Percentiles rank a stretch among this genome's conserved stretches.
These are phyloP conservation scores for Geranospiza caerulescens DNA, from an alignment of 2,797 vertebrate genomes.

Conservation along the genomic window DNA sequence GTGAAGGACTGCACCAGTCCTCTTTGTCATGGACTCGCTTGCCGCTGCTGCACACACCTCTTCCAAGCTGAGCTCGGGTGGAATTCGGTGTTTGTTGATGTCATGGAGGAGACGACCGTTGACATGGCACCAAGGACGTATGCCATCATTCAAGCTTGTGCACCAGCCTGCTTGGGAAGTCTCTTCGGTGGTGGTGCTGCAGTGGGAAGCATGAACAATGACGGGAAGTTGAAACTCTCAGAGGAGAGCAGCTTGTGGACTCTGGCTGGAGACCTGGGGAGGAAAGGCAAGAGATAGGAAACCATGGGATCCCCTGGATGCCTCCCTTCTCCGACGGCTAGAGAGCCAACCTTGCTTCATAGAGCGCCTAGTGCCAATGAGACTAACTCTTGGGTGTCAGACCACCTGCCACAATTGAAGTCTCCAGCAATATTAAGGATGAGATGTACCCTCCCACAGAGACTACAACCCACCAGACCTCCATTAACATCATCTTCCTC, in stretches of 20 bases:
- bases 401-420: neutral
- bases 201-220: neutral
- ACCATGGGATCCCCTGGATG: neutral
- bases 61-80: neutral
- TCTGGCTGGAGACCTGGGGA: slow-evolving; percentile 3
- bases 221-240: neutral
- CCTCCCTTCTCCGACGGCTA: neutral
- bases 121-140: neutral
- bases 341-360: neutral
- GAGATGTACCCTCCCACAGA: neutral
- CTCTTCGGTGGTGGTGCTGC: neutral
- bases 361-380: neutral
- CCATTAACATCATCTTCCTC: neutral
- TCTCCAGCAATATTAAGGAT: neutral
- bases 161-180: neutral
- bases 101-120: neutral
- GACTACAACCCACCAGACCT: neutral
- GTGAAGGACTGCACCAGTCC: neutral
- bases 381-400: neutral
- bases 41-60: neutral
- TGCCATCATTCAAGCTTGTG: neutral
- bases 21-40: neutral
- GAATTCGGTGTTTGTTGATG: neutral
- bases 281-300: neutral
- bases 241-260: neutral